Evolutionary conservation across 2,797 vertebrate genomes (phyloP), one percentile per base, ranked within the genome.

Genomic region (Scomberomorus guttatus): DNA sequence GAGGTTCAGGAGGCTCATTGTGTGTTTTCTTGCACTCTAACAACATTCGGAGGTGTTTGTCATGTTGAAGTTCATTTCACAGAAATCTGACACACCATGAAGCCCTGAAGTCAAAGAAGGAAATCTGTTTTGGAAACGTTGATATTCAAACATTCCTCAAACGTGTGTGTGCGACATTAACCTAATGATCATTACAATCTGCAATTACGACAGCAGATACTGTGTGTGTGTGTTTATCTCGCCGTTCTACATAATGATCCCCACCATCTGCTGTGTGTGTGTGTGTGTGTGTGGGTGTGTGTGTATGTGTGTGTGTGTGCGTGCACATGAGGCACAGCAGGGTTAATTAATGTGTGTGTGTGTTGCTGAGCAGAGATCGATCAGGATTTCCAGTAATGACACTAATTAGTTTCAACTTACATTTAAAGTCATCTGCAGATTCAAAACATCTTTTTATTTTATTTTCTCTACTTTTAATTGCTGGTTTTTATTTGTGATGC

Each of bases 221-320:
- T 62, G 48, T 77, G 37, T 66, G 52, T 72, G 27, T 73, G 46
- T 64, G 56, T 85, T 63, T 80, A 64, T 82, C 39, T 69, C 57
- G 18, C 29, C 65, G 64, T 57, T 75, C 65, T 7, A 17, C 52
- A 34, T 48, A 80, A 75, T 70, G 55, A 77, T 57, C 52, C 25
- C 11, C 15, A 44, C 67, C 72, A 65, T 78, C 64, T 81, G 68
- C 48, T 39, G 2, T 4, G 24, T 48, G 17, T 48, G 42, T 44
- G 15, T 15, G 42, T 44, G 13, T 44, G 42, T 15, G 42, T 44
- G 42, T 44, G 42, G 15, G 42, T 44, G 42, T 15, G 42, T 44
- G 42, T 5, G 25, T 57, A 18, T 17, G 32, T 55, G 22, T 61
- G 60, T 57, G 29, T 22, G 50, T 56, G 65, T 42, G 61, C 39